phyloP scores from a whole-genome alignment of 2,888 invertebrate species.

The Ptychoptera contaminata region DNA sequence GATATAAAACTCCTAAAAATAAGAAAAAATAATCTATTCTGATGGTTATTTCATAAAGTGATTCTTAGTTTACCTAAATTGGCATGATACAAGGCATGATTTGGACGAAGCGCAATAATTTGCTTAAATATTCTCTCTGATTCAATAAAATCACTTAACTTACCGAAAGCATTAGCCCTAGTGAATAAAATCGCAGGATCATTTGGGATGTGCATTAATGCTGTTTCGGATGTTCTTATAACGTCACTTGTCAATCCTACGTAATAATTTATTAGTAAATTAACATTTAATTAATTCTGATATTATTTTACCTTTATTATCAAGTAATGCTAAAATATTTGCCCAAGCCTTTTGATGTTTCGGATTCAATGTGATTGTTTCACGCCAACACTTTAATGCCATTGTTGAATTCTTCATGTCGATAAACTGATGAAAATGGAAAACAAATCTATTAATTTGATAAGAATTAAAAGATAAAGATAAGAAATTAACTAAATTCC shows the following conservation, averaged over 20 bases:
- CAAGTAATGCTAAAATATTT: conserved; percentile 72
- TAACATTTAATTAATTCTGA: no score
- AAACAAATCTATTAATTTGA: background rate
- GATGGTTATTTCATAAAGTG: no score
- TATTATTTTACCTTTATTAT: conserved; percentile 42
- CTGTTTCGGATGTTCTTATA: conserved; percentile 49
- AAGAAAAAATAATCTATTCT: conserved; percentile 11
- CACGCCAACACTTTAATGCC: conserved; percentile 69
- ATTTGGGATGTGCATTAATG: conserved; percentile 51
- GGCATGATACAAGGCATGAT: conserved; percentile 67
- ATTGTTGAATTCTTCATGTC: conserved; percentile 54
- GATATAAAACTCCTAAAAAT: conserved; percentile 70
- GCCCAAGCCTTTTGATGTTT: conserved; percentile 81
- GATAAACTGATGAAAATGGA: conserved; percentile 48
- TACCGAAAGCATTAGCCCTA: conserved; percentile 77
- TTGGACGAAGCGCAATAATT: conserved; percentile 52
- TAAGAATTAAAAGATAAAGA: background rate
- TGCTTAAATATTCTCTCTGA: conserved; percentile 68
- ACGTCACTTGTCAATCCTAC: conserved; percentile 48
- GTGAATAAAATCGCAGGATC: conserved; percentile 72
- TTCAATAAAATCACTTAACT: conserved; percentile 54
- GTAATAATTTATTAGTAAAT: no score
- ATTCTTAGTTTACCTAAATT: conserved; percentile 88
- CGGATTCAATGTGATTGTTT: conserved; percentile 61
- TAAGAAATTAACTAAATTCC: conserved; percentile 58